phyloP scores from a whole-genome alignment of 2,113 vertebrate species.

The Micronycteris hirsuta region DNA sequence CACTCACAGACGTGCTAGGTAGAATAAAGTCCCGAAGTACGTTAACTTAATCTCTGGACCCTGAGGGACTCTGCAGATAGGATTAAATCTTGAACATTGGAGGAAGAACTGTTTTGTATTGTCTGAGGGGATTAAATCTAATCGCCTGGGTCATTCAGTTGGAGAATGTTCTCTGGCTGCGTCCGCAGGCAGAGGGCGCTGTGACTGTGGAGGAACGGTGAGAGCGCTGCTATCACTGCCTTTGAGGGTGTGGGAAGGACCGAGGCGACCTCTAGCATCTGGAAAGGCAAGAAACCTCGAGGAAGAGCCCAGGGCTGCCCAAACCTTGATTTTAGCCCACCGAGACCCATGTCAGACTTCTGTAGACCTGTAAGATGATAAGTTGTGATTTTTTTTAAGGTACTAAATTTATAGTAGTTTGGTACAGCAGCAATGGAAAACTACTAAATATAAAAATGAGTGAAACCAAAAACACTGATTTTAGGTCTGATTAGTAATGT shows the following conservation, averaged over 20 bases:
- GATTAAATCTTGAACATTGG: neutral
- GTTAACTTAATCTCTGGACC: neutral
- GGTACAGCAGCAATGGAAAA: neutral
- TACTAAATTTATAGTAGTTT: neutral
- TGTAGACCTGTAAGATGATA: neutral
- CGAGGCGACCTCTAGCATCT: neutral
- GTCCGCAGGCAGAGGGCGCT: neutral
- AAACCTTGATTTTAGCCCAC: neutral
- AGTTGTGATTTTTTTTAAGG: neutral
- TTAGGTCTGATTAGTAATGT: neutral
- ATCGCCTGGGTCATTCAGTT: neutral
- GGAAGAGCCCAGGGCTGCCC: neutral
- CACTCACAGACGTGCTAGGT: neutral
- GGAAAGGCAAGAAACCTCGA: neutral
- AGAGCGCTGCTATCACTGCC: neutral
- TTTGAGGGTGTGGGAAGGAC: neutral
- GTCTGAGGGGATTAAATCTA: neutral
- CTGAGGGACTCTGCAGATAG: neutral
- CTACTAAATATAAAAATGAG: neutral
- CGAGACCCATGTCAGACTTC: neutral
- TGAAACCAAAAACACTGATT: neutral
- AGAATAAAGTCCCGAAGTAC: neutral
- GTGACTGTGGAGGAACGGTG: neutral
- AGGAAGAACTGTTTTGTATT: neutral
- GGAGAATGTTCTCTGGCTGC: neutral